Conservation (phyloP, 2,888 invertebrate species). For the Eupithecia centaureata region DNA sequence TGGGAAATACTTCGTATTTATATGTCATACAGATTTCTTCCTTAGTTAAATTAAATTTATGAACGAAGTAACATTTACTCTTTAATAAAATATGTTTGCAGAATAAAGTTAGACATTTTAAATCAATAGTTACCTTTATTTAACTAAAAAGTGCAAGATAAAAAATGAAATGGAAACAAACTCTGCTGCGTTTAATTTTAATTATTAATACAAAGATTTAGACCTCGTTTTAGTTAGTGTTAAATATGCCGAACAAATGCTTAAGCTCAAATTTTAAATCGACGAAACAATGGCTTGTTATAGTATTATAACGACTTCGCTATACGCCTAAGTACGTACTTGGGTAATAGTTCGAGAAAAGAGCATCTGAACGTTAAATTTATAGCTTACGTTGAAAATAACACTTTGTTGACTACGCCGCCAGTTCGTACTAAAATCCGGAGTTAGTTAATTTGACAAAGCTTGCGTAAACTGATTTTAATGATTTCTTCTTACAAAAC, state of each 20-base stretch:
- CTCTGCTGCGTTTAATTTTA: too few relatives aligned
- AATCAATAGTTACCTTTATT: neutral
- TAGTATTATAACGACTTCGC: constrained; percentile 40
- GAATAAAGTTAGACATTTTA: too few relatives aligned
- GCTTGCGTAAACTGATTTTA: neutral
- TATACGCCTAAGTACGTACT: constrained; percentile 33
- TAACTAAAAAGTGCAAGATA: too few relatives aligned
- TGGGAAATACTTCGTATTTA: too few relatives aligned
- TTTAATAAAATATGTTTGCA: too few relatives aligned
- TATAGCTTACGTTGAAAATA: constrained; percentile 31
- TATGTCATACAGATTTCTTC: too few relatives aligned
- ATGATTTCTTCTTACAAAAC: neutral
- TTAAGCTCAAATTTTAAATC: neutral
- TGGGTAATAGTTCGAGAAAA: constrained; percentile 40
- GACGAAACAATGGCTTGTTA: constrained; percentile 52
- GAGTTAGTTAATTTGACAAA: too few relatives aligned
- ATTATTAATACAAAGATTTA: neutral
- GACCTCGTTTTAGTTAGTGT: neutral
- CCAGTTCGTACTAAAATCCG: neutral
- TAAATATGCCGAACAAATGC: neutral
- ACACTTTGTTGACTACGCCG: constrained; percentile 3
- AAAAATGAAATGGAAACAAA: too few relatives aligned
- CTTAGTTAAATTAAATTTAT: too few relatives aligned
- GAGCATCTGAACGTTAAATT: constrained; percentile 39
- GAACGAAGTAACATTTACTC: too few relatives aligned